Evolutionary conservation across 2,888 invertebrate species (phyloP).

Genomic region (Escarpia spicata): DNA sequence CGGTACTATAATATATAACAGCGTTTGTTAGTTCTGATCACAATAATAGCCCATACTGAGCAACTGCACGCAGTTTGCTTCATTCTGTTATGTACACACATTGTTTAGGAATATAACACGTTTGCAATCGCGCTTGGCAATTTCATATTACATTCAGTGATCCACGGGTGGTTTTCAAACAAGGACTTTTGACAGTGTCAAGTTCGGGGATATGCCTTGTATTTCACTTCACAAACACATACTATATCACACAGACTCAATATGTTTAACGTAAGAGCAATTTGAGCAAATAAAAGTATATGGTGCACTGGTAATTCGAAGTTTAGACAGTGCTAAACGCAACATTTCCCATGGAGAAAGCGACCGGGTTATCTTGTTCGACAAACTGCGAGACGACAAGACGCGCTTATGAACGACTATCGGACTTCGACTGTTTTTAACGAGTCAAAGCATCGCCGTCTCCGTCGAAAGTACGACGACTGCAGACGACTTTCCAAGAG

Average conservation of each 20-base stretch:
- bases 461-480: neutral
- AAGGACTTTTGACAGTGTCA: neutral
- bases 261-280: no score
- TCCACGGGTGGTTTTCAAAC: neutral
- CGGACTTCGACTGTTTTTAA: neutral
- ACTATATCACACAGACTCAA: neutral
- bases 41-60: no score
- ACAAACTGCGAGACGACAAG: neutral
- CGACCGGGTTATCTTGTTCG: slow-evolving; percentile 16
- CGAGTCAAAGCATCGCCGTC: neutral
- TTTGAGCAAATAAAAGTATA: no score
- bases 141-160: neutral
- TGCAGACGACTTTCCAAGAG: neutral
- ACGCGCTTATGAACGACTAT: neutral
- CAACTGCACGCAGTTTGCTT: no score
- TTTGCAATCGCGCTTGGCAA: neutral
- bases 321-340: neutral
- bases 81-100: no score
- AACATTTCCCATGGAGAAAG: slow-evolving; percentile 4
- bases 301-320: neutral
- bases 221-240: neutral
- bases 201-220: neutral
- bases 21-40: no score
- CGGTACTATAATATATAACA: no score
- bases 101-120: no score